Evolutionary conservation across 2,797 vertebrate species (phyloP).

Genomic region (Peromyscus melanophrys): DNA sequence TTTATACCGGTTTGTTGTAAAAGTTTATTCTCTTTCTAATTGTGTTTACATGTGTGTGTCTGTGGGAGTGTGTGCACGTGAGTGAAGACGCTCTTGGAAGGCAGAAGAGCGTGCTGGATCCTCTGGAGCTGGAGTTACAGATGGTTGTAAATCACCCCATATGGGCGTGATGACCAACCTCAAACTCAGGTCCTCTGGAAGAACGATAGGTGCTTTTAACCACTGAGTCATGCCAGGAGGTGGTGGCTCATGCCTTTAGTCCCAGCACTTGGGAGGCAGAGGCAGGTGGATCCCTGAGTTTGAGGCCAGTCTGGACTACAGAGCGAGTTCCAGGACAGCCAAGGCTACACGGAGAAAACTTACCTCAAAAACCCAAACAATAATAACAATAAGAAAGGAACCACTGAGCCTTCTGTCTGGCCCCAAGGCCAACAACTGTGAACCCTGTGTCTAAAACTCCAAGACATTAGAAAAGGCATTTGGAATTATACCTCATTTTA

Average conservation of each 20-base stretch:
- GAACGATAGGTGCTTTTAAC: background rate
- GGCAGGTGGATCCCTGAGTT: background rate
- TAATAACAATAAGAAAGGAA: background rate
- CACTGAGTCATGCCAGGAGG: background rate
- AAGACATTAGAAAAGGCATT: background rate
- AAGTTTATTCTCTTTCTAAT: background rate
- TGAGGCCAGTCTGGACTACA: background rate
- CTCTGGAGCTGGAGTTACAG: background rate
- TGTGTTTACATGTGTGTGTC: background rate
- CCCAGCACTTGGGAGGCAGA: background rate
- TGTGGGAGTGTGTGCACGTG: background rate
- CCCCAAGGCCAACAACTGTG: background rate
- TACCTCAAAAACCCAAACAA: background rate
- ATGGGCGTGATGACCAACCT: background rate
- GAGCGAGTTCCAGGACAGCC: background rate
- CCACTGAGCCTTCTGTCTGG: background rate
- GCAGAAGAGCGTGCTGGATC: background rate
- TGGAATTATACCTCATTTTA: background rate
- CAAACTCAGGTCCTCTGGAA: background rate
- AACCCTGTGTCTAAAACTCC: background rate
- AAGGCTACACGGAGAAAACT: background rate
- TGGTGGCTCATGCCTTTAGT: background rate
- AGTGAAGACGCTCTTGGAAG: background rate
- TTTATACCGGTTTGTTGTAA: background rate
- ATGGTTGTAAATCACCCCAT: background rate